These are phyloP conservation scores for Pyralis farinalis DNA, from an alignment of 2,888 invertebrate species.

Conservation along the genomic window DNA sequence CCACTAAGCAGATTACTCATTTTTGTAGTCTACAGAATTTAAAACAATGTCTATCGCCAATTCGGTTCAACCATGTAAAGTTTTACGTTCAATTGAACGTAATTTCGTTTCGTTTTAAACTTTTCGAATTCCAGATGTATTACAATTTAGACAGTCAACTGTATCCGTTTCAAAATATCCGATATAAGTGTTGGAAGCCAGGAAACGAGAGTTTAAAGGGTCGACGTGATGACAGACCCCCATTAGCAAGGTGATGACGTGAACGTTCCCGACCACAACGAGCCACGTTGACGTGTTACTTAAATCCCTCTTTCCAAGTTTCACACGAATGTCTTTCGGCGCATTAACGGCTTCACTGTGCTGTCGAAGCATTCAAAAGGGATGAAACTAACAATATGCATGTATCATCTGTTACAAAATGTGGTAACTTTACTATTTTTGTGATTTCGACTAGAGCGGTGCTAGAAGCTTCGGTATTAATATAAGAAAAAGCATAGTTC, in stretches of 20 bases:
- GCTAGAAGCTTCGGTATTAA: no score
- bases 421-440: no score
- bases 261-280: slow-evolving; percentile 42
- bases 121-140: slow-evolving; percentile 2
- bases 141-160: slow-evolving; percentile 25
- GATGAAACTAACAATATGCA: no score
- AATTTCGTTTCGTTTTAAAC: no score
- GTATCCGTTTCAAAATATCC: slow-evolving; percentile 32
- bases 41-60: no score
- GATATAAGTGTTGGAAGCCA: slow-evolving; percentile 43
- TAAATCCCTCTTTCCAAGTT: slow-evolving; percentile 40
- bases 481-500: no score
- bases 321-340: slow-evolving; percentile 62
- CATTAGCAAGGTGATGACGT: slow-evolving; percentile 69
- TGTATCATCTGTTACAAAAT: no score
- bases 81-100: no score
- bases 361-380: slow-evolving; percentile 15
- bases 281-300: slow-evolving; percentile 46
- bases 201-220: slow-evolving; percentile 70
- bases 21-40: no score
- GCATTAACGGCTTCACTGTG: slow-evolving; percentile 36
- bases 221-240: slow-evolving; percentile 65
- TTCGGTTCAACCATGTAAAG: no score
- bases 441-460: no score
- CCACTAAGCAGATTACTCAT: no score